These are phyloP conservation scores for Amphipoea lucens DNA, from an alignment of 2,888 invertebrate species.

Conservation along the genomic window DNA sequence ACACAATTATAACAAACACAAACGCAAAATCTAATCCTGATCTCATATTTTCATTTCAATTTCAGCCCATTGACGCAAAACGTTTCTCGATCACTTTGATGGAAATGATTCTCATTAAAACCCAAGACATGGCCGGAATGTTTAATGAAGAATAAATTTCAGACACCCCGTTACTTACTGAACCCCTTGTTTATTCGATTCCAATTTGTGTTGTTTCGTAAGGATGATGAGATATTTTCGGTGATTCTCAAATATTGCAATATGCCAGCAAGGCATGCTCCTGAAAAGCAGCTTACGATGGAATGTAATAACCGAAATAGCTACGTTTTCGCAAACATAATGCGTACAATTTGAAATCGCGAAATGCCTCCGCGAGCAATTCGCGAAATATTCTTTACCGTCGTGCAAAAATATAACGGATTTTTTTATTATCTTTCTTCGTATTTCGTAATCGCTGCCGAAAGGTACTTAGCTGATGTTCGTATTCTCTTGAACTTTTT, in stretches of 20 bases:
- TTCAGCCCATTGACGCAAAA: conserved; percentile 56
- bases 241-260: conserved; percentile 78
- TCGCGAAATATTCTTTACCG: conserved; percentile 77
- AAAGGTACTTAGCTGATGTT: conserved; percentile 66
- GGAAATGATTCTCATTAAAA: conserved; percentile 72
- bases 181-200: conserved; percentile 73
- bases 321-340: conserved; percentile 79
- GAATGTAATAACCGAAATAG: conserved; percentile 84
- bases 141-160: conserved; percentile 69
- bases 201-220: conserved; percentile 68
- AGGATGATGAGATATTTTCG: conserved; percentile 70
- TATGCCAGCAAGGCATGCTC: conserved; percentile 72
- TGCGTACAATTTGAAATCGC: conserved; percentile 85
- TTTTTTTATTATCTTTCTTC: conserved; percentile 74
- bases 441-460: conserved; percentile 64
- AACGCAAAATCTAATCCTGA: conserved; percentile 32
- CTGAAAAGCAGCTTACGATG: conserved; percentile 70
- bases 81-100: conserved; percentile 64
- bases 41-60: conserved; percentile 55
- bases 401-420: conserved; percentile 74
- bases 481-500: conserved; percentile 55
- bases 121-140: conserved; percentile 64
- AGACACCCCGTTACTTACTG: conserved; percentile 39
- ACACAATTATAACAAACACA: conserved; percentile 35
- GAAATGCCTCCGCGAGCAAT: conserved; percentile 76